Base-by-base conservation (phyloP, 2,113 vertebrate species). In the Mixornis gularis region DNA sequence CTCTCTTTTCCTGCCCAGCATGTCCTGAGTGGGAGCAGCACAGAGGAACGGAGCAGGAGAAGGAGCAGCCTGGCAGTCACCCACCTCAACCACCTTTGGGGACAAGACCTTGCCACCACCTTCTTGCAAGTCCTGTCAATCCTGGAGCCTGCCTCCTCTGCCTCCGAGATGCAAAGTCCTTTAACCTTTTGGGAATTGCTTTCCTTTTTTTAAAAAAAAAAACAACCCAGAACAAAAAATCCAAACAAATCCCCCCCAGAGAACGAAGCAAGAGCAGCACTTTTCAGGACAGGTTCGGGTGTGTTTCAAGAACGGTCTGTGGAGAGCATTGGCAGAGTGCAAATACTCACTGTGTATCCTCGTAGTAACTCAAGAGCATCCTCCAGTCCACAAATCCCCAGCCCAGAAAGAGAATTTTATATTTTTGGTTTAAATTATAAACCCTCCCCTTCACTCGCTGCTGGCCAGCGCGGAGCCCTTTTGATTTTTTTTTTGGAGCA, bases 21-120 rank as follows among this genome's bases (percentile, higher is more conserved):
- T 97, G 98, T 97, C 98, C 56, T 98, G 97, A 98, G 87, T 6
- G 1, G 20, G 38, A 29, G 10, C 2, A 30, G 29, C 16, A 11
- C 10, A 32, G 78, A 58, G 46, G 41, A 36, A 53, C 5, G 66
- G 87, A 94, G 79, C 0, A 4, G 26, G 46, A 93, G 62, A 77
- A 90, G 26, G 29, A 85, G 71, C 92, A 81, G 92, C 79, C 90
- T 62, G 76, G 86, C 95, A 65, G 41, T 56, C 79, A 82, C 80
- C 90, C 90, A 87, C 13, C 19, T 85, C 41, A 24, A 66, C 71
- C 1, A 70, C 89, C 95, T 96, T 51, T 63, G 38, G 92, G 94
- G 73, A 62, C 72, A 48, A 69, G 86, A 94, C 46, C 87, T 93
- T 26, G 27, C 32, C 83, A 24, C 89, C 66, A 56, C 76, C 92